phyloP scores from a whole-genome alignment of 2,888 invertebrate genomes.

The Drosophila greeni region DNA sequence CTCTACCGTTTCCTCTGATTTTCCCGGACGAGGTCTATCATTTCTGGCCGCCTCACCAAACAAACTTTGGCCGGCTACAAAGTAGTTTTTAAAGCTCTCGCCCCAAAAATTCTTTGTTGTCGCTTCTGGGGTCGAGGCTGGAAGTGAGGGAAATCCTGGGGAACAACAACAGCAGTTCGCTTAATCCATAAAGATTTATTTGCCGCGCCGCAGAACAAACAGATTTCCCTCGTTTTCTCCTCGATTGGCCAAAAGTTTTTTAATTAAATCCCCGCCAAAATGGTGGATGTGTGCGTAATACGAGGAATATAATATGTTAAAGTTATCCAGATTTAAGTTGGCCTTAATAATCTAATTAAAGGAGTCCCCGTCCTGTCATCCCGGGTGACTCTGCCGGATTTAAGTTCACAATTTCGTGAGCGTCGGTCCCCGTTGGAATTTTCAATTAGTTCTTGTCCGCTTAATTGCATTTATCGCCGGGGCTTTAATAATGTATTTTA shows the following conservation, averaged over 20 bases:
- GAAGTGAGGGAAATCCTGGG: neutral
- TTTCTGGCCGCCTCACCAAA: conserved; percentile 20
- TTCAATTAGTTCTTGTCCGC: conserved; percentile 43
- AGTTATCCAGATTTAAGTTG: conserved; percentile 18
- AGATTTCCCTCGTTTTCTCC: conserved; percentile 40
- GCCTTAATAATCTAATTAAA: conserved; percentile 36
- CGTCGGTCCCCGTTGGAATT: conserved; percentile 46
- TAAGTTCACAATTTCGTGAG: conserved; percentile 13
- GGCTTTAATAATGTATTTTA: conserved; percentile 18
- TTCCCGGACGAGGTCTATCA: conserved; percentile 44
- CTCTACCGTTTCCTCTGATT: conserved; percentile 38
- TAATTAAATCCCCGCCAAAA: conserved; percentile 39
- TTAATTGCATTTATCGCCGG: conserved; percentile 31
- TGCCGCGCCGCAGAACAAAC: conserved; percentile 45
- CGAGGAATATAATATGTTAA: conserved; percentile 33
- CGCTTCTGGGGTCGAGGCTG: neutral
- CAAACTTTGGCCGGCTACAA: conserved; percentile 42
- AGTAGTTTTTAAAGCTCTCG: conserved; percentile 62
- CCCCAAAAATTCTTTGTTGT: conserved; percentile 41
- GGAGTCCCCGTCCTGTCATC: conserved; percentile 21
- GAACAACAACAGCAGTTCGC: conserved; percentile 29
- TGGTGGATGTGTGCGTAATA: conserved; percentile 10
- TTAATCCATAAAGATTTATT: conserved; percentile 67
- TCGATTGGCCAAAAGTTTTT: conserved; percentile 46
- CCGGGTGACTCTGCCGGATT: conserved; percentile 18